phyloP scores from a whole-genome alignment of 1,140 invertebrate genomes.

The Pseudomyrmex concolor region DNA sequence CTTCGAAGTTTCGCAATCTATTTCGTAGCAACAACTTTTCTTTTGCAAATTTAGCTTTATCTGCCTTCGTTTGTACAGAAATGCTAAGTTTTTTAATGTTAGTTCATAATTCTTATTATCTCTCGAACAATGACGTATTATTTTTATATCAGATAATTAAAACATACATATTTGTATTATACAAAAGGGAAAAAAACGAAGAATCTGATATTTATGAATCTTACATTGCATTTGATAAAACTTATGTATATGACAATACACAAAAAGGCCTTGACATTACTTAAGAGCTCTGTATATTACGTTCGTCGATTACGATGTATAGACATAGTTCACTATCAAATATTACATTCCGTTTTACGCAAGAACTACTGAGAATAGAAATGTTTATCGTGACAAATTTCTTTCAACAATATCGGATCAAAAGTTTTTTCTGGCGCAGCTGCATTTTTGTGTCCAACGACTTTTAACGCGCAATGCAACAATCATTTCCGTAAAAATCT shows the following conservation, averaged over 20 bases:
- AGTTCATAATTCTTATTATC: constrained; percentile 69
- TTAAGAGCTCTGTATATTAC: constrained; percentile 59
- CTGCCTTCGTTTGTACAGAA: constrained; percentile 66
- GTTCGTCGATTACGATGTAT: constrained; percentile 49
- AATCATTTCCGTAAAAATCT: constrained; percentile 46
- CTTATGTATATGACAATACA: constrained; percentile 72
- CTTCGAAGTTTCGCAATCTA: constrained; percentile 68
- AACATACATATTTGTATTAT: constrained; percentile 59
- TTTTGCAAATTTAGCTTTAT: constrained; percentile 59
- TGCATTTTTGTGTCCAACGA: constrained; percentile 68
- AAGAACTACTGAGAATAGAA: constrained; percentile 51
- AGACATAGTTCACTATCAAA: constrained; percentile 61
- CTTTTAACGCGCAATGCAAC: constrained; percentile 62
- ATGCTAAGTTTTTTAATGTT: constrained; percentile 63
- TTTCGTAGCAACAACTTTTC: constrained; percentile 63
- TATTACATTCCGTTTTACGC: constrained; percentile 67
- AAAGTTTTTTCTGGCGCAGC: constrained; percentile 42
- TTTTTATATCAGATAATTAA: constrained; percentile 72
- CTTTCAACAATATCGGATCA: constrained; percentile 48
- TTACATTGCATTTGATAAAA: constrained; percentile 71
- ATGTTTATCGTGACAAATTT: constrained; percentile 35
- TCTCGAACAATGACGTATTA: constrained; percentile 70
- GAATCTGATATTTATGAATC: constrained; percentile 68
- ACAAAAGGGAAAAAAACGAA: constrained; percentile 42
- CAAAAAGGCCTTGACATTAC: constrained; percentile 69